phyloP scores from a whole-genome alignment of 2,113 vertebrate species.

The human region GRCh38 chr7:109744001-109744500 shows the following conservation, averaged over 20 bases:
- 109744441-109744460: background rate
- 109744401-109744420: background rate
- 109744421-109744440: background rate
- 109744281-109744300: background rate
- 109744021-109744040: background rate
- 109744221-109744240: background rate
- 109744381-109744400: background rate
- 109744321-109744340: background rate
- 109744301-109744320: background rate
- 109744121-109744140: background rate
- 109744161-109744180: background rate
- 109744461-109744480: background rate
- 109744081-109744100: background rate
- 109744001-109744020: background rate
- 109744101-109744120: background rate
- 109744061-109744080: background rate
- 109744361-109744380: background rate
- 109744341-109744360: background rate
- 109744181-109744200: background rate
- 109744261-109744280: background rate
- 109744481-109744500: background rate
- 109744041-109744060: background rate
- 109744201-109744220: background rate
- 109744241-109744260: background rate
- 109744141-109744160: background rate